Conservation (phyloP, 2,113 vertebrate species). For the Calidris pygmaea region DNA sequence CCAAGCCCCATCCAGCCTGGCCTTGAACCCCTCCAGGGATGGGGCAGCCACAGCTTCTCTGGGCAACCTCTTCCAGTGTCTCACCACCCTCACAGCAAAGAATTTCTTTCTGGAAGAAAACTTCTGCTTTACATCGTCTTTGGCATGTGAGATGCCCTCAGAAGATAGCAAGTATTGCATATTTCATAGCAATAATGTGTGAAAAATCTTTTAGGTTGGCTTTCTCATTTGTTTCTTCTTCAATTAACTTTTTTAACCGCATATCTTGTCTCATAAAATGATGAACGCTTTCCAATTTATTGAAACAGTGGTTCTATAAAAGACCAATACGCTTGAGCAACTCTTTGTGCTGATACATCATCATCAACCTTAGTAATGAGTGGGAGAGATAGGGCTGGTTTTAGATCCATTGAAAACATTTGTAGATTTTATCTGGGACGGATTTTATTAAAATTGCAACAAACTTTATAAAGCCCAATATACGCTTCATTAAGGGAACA, state of each 20-base stretch:
- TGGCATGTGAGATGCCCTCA: not conserved
- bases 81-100: too few relatives aligned
- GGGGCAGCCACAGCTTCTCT: too few relatives aligned
- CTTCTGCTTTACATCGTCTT: not conserved
- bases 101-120: too few relatives aligned
- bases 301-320: constrained; percentile 76
- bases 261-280: constrained; percentile 65
- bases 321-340: constrained; percentile 68
- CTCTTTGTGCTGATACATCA: constrained; percentile 61
- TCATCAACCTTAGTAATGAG: constrained; percentile 57
- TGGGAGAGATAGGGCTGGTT: constrained; percentile 39
- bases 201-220: constrained; percentile 21
- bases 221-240: constrained; percentile 55
- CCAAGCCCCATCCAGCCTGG: too few relatives aligned
- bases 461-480: constrained; percentile 90
- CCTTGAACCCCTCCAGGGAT: too few relatives aligned
- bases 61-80: too few relatives aligned
- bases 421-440: constrained; percentile 78
- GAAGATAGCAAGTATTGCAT: not conserved
- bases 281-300: constrained; percentile 87
- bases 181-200: not conserved
- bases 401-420: constrained; percentile 67
- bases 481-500: constrained; percentile 95
- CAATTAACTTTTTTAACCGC: constrained; percentile 66
- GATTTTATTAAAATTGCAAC: constrained; percentile 85